Evolutionary conservation across 2,797 vertebrate species (phyloP), one percentile per base, ranked within the genome.

Genomic region (Pseudopleuronectes americanus): DNA sequence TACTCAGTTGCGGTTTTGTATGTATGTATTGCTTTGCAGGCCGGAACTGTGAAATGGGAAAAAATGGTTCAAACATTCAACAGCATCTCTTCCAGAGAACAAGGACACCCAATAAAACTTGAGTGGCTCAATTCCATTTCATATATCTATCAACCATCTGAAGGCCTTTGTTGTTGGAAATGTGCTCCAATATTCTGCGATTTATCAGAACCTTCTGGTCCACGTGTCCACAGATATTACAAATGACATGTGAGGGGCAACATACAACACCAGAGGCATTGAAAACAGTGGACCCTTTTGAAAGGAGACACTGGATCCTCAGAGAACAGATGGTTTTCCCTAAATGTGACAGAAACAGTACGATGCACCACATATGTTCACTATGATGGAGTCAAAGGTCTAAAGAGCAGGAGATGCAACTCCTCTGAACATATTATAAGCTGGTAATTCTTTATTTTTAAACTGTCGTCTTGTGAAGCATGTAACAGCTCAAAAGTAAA

Each of bases 211-310:
- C 49, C 80, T 75, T 54, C 58, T 21, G 84, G 70, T 59, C 43
- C 43, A 45, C 4, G 6, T 54, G 79, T 90, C 85, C 66, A 77
- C 73, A 77, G 47, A 68, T 69, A 81, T 87, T 71, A 66, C 28
- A 77, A 60, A 60, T 72, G 36, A 89, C 72, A 71, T 64, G 58
- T 71, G 55, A 71, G 67, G 24, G 2, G 48, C 68, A 71, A 70
- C 66, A 61, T 79, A 70, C 64, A 64, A 71, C 70, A 69, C 36
- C 9, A 28, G 22, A 3, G 58, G 36, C 70, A 62, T 33, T 67
- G 57, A 53, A 75, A 53, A 65, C 68, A 68, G 53, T 8, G 43
- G 43, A 38, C 12, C 16, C 51, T 78, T 59, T 64, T 38, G 26
- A 24, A 64, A 38, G 28, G 55, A 48, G 63, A 81, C 48, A 52